phyloP scores from a whole-genome alignment of 2,113 vertebrate genomes.

The Pollimyrus isidori region DNA sequence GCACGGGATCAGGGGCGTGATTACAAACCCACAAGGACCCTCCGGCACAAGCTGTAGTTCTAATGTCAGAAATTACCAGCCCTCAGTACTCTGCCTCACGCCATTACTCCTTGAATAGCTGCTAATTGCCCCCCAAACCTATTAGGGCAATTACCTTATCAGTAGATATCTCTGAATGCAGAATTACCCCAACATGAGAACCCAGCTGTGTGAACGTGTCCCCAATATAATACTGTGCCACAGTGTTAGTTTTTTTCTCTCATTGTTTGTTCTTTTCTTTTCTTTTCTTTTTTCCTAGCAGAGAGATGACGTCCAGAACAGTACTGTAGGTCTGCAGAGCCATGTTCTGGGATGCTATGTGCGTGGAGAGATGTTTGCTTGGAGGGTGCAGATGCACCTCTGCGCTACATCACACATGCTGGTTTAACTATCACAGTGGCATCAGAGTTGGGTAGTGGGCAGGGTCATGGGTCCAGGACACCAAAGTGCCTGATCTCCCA shows the following conservation, averaged over 20 bases:
- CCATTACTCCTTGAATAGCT: constrained; percentile 31
- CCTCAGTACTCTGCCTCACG: constrained; percentile 27
- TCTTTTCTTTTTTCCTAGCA: background rate
- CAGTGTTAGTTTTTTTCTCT: background rate
- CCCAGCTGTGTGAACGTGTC: constrained; percentile 19
- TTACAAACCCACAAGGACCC: background rate
- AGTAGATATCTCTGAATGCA: constrained; percentile 16
- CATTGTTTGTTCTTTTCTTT: background rate
- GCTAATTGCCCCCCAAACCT: constrained; percentile 35
- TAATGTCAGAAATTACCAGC: constrained; percentile 24
- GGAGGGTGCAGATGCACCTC: background rate
- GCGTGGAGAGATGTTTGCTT: background rate
- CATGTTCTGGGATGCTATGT: background rate
- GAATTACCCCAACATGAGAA: background rate
- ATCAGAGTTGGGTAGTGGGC: background rate
- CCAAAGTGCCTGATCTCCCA: background rate
- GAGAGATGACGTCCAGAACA: background rate
- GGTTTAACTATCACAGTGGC: constrained; percentile 32
- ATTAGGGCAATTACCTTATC: constrained; percentile 41
- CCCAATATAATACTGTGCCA: background rate
- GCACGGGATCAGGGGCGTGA: too few species aligned
- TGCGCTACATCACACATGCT: background rate
- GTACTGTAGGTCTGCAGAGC: background rate
- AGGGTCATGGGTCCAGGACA: background rate
- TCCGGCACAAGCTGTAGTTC: background rate